Percentiles rank a stretch among this genome's conserved stretches.
Evolutionary conservation across 1,140 invertebrate genomes (phyloP).

Genomic region (Pygmarrhopalites habei): DNA sequence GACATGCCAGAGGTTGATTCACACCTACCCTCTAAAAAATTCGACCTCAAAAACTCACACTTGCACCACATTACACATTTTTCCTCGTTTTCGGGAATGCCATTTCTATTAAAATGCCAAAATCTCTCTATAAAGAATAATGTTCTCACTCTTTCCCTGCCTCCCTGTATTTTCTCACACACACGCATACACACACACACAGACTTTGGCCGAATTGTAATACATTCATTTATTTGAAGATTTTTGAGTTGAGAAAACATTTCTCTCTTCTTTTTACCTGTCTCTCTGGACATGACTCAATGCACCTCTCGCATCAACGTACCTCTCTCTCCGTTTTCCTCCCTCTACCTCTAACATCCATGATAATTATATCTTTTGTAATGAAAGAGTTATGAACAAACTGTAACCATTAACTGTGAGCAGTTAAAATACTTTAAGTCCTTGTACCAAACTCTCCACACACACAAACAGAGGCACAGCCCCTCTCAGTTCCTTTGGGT

Average conservation of each 20-base stretch:
- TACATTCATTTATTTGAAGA: constrained; percentile 23
- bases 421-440: constrained; percentile 36
- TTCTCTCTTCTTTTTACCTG: not conserved
- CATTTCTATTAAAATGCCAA: constrained; percentile 31
- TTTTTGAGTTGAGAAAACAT: constrained; percentile 3
- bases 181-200: not conserved
- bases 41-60: constrained; percentile 30
- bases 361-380: constrained; percentile 38
- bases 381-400: constrained; percentile 35
- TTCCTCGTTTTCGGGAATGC: constrained; percentile 28
- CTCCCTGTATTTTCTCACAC: not conserved
- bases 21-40: constrained; percentile 36
- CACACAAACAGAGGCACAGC: too few species aligned
- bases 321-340: too few species aligned
- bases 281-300: constrained; percentile 18
- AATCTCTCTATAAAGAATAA: constrained; percentile 32
- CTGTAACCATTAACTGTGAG: constrained; percentile 38
- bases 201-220: constrained; percentile 30
- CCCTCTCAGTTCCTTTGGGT: too few species aligned
- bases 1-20: too few species aligned
- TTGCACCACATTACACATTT: constrained; percentile 8
- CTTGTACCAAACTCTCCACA: too few species aligned
- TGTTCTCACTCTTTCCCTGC: constrained; percentile 1
- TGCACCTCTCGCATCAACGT: too few species aligned
- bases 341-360: constrained; percentile 29